Conservation (phyloP, 1,140 invertebrate genomes). For the Gonatopus flavifemur region DNA sequence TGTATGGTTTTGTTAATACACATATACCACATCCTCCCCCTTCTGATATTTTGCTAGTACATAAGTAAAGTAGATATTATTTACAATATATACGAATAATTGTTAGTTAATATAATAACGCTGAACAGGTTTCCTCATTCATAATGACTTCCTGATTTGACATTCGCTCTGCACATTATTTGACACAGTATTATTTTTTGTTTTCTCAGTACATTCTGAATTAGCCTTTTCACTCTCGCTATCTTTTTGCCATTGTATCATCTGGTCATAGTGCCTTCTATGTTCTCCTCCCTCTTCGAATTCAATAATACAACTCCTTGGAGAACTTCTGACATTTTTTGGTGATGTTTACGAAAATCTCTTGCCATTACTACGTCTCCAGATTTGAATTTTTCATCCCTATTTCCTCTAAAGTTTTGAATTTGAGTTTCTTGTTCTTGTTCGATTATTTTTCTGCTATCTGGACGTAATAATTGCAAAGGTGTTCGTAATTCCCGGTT, state of each 20-base stretch:
- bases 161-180: no score
- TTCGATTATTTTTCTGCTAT: slow-evolving; percentile 10
- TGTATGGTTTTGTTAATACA: no score
- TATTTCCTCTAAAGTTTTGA: slow-evolving; percentile 7
- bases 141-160: no score
- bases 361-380: slow-evolving; percentile 5
- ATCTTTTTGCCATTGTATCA: neutral
- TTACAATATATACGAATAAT: no score
- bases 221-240: neutral
- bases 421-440: slow-evolving; percentile 4
- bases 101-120: no score
- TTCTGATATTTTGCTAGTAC: no score
- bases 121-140: no score
- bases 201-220: no score
- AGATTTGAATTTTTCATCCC: neutral
- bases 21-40: no score
- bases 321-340: slow-evolving; percentile 2
- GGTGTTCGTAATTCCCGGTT: slow-evolving; percentile 12
- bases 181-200: no score
- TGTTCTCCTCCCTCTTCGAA: slow-evolving; percentile 5
- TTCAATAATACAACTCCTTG: slow-evolving; percentile 4
- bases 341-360: slow-evolving; percentile 8
- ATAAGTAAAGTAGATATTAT: no score
- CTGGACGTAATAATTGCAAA: slow-evolving; percentile 11
- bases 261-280: slow-evolving; percentile 3